Evolutionary conservation across 2,113 vertebrate species (phyloP).

Genomic region (Catharus minimus): DNA sequence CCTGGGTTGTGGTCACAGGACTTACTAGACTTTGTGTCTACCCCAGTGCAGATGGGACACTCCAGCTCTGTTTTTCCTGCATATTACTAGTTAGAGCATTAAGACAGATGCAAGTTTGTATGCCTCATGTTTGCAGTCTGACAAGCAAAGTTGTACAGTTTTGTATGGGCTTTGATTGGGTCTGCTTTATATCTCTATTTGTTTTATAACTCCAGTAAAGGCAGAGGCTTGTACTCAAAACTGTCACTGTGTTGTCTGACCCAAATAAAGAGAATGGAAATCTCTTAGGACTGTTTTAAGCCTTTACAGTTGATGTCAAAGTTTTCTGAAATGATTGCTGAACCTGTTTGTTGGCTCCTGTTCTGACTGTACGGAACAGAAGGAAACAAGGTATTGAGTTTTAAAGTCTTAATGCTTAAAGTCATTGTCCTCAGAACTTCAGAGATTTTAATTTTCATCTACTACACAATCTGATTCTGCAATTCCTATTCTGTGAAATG

Average conservation of each 20-base stretch:
- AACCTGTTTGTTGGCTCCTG: fast-evolving
- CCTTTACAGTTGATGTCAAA: not conserved
- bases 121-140: not conserved
- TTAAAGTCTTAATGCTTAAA: not conserved
- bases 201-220: not conserved
- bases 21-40: not conserved
- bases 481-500: not conserved
- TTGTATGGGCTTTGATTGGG: not conserved
- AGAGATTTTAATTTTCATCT: not conserved
- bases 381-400: not conserved
- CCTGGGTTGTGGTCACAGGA: not conserved
- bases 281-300: not conserved
- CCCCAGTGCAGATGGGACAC: not conserved
- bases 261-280: not conserved
- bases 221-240: not conserved
- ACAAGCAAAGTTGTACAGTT: not conserved
- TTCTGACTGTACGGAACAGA: not conserved
- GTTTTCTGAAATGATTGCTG: not conserved
- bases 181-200: not conserved
- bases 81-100: not conserved
- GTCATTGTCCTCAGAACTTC: not conserved
- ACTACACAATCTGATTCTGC: not conserved
- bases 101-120: not conserved
- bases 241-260: not conserved
- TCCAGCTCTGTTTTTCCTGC: not conserved